Evolutionary conservation across 2,113 vertebrate species (phyloP), one percentile per base, ranked within the genome.

Genomic region (Cisticola juncidis): DNA sequence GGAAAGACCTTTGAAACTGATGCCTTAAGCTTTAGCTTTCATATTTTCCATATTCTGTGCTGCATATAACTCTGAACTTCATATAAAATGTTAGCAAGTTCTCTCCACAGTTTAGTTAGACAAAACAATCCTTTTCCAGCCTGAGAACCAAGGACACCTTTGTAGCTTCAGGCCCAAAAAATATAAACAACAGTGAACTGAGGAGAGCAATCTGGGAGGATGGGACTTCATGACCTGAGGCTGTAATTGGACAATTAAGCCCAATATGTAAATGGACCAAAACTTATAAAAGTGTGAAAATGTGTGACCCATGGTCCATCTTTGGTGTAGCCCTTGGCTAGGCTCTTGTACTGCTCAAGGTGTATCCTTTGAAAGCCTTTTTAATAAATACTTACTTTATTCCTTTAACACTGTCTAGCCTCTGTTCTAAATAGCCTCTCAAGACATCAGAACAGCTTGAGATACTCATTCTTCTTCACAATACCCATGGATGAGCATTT

Each of bases 281-380:
- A n/a, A 62, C 8, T 62, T 26, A 17, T n/a, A 40, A 51, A 62
- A 78, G 23, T 50, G 35, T 62, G 36, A n/a, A 58, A 62, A 51
- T 1, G 1, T 2, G 2, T 42, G 22, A 17, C 8, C 13, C 0
- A 0, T 4, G 0, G 0, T 51, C 74, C 23, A n/a, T 62, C 47
- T 40, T 40, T 22, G 29, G 5, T 50, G 12, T 4, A 50, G 22
- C 57, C 57, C 45, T 16, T 5, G 3, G 6, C 50, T 5, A 2
- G 22, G 28, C 8, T 77, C 44, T 48, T 76, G 28, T 61, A 33
- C 12, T 33, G 45, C 16, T 28, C 35, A 25, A 38, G 28, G 9
- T 31, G 28, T 9, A 33, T 33, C 28, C 35, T 77, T 50, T 20
- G 38, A 62, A 11, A 5, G 6, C 23, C 36, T 62, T 78, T 47